These are phyloP conservation scores for Mythimna loreyi DNA, from an alignment of 2,888 invertebrate species.

Conservation along the genomic window DNA sequence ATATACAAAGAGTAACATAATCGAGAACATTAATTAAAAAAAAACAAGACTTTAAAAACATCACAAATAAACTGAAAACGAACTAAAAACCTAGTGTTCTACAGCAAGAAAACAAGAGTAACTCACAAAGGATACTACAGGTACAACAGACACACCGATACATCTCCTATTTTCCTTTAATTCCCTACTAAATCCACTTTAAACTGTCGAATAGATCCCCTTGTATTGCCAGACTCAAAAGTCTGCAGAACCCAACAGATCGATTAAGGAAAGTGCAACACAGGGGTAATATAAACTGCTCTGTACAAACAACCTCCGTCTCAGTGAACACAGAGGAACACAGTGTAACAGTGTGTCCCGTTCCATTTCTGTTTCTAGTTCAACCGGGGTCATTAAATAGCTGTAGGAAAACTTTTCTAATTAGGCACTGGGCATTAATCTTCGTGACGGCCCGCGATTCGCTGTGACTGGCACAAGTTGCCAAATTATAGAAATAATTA, in stretches of 20 bases:
- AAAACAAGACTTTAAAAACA: not conserved
- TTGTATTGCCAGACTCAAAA: conserved; percentile 33
- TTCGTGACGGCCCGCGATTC: conserved; percentile 80
- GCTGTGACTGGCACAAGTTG: conserved; percentile 82
- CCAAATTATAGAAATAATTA: conserved; percentile 81
- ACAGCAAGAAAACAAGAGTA: not conserved
- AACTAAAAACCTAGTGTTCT: not conserved
- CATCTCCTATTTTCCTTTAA: conserved; percentile 34
- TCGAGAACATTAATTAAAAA: no score
- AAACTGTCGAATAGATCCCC: conserved; percentile 38
- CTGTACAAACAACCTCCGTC: conserved; percentile 36
- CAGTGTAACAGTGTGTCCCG: conserved; percentile 59
- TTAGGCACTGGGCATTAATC: conserved; percentile 86
- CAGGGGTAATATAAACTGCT: conserved; percentile 37
- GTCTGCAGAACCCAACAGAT: conserved; percentile 41
- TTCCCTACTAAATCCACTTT: conserved; percentile 28
- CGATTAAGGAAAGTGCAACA: conserved; percentile 59
- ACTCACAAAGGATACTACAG: conserved; percentile 13
- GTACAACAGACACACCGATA: conserved; percentile 1
- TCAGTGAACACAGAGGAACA: conserved; percentile 48
- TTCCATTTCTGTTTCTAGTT: conserved; percentile 67
- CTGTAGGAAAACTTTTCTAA: conserved; percentile 86
- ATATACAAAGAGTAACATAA: no score
- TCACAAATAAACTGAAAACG: not conserved
- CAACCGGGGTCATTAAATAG: conserved; percentile 79